phyloP scores from a whole-genome alignment of 1,140 invertebrate genomes.

The Diachasmimorpha longicaudata region DNA sequence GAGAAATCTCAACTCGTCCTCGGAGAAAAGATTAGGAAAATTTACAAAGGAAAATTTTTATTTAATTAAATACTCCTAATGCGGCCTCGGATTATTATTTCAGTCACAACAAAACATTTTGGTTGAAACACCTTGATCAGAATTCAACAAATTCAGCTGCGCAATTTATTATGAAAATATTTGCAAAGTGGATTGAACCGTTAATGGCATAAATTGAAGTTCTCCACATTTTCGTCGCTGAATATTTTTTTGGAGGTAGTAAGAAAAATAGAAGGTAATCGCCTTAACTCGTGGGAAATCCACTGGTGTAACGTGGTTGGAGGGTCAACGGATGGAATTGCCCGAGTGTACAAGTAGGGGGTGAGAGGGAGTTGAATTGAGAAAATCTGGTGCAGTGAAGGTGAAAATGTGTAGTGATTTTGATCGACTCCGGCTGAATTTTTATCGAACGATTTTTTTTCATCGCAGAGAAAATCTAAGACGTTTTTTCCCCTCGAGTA shows the following conservation, averaged over 20 bases:
- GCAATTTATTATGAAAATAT: constrained; percentile 16
- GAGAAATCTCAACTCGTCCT: too few species aligned
- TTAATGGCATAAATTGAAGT: constrained; percentile 32
- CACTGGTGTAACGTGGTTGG: not conserved
- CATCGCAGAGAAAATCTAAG: not conserved
- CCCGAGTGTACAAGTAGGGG: not conserved
- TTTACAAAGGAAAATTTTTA: too few species aligned
- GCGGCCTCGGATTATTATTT: not conserved
- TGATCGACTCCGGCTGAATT: not conserved
- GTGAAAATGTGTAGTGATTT: constrained; percentile 1
- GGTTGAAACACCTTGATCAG: not conserved
- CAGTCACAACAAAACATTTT: not conserved
- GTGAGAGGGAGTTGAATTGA: not conserved
- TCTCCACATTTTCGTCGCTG: not conserved
- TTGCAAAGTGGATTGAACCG: constrained; percentile 6
- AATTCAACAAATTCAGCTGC: not conserved
- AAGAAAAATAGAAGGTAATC: constrained; percentile 32
- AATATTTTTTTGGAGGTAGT: not conserved
- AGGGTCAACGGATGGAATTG: not conserved
- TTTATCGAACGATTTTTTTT: not conserved
- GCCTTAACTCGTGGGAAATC: constrained; percentile 31
- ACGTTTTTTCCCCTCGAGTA: constrained; percentile 25
- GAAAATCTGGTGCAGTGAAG: constrained; percentile 16
- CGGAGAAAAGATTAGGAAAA: too few species aligned
- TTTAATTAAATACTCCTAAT: too few species aligned